A percentile compares a stretch with the other conserved stretches of the same genome.
These are phyloP conservation scores for Petrocephalus schoutedeni DNA, from an alignment of 2,797 vertebrate genomes.

Conservation along the genomic window DNA sequence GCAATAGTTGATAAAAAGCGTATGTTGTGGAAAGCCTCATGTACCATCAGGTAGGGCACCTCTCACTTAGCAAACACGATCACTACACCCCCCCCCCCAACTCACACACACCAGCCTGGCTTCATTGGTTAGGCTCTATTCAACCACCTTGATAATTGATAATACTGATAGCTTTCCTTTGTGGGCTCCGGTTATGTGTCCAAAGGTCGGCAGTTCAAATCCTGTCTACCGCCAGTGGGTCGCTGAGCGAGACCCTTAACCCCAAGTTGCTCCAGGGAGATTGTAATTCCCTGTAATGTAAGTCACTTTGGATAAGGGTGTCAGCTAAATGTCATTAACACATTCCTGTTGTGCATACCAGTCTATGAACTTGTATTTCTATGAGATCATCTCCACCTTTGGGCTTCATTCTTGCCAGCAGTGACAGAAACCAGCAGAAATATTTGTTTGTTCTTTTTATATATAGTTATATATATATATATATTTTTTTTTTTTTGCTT, in stretches of 20 bases:
- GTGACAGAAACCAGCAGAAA: background rate
- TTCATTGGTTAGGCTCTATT: background rate
- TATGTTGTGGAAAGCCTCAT: conserved; percentile 45
- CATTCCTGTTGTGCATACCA: background rate
- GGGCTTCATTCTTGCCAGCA: background rate
- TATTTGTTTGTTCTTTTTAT: background rate
- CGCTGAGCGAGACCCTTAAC: no score
- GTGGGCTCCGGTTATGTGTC: no score
- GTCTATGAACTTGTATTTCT: background rate
- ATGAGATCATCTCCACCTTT: background rate
- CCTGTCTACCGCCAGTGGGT: no score
- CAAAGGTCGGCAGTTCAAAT: no score
- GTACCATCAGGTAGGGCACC: conserved; percentile 37
- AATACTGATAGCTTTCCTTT: background rate
- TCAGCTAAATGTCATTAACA: background rate
- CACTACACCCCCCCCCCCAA: background rate
- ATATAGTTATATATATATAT: background rate
- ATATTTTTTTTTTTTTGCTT: background rate
- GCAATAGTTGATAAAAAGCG: conserved; percentile 33
- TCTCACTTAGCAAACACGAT: conserved; percentile 16
- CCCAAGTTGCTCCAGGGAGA: no score
- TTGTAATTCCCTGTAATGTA: no score
- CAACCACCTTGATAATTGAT: background rate
- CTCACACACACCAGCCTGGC: background rate
- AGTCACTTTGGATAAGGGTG: no score